Conservation (phyloP, 2,797 vertebrate species). For the Macrochelys suwanniensis region DNA sequence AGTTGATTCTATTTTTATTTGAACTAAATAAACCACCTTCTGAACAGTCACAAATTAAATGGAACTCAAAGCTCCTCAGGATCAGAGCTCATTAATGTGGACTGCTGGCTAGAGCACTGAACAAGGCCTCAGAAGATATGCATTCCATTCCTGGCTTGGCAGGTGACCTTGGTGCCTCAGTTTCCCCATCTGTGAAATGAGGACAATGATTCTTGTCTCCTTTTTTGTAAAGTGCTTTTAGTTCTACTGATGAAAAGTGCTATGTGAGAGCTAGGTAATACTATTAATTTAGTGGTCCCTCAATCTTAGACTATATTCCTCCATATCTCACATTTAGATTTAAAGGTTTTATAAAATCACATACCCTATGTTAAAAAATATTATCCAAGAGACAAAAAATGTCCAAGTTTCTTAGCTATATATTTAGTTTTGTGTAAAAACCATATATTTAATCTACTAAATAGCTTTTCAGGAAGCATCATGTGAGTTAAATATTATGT, state of each 20-base stretch:
- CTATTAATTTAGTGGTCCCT: not conserved
- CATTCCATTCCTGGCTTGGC: not conserved
- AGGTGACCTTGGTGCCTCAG: not conserved
- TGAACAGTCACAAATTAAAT: not conserved
- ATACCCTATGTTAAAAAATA: not conserved
- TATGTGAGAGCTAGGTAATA: not conserved
- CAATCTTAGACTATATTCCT: not conserved
- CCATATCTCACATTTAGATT: not conserved
- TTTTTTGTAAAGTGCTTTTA: not conserved
- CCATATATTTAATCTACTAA: not conserved
- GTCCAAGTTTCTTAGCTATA: not conserved
- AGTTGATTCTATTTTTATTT: not conserved
- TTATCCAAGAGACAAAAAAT: not conserved
- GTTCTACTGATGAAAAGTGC: not conserved
- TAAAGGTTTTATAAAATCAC: not conserved
- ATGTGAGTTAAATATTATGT: not conserved
- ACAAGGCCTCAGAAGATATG: not conserved
- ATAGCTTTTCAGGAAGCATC: not conserved
- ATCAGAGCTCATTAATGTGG: not conserved
- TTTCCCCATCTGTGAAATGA: not conserved
- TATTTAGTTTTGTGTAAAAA: not conserved
- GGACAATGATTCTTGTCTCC: not conserved
- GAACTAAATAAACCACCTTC: not conserved
- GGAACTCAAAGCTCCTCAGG: not conserved
- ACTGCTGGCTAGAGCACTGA: not conserved